These are phyloP conservation scores for Octodonta nipae DNA, from an alignment of 2,888 invertebrate genomes.

Conservation along the genomic window DNA sequence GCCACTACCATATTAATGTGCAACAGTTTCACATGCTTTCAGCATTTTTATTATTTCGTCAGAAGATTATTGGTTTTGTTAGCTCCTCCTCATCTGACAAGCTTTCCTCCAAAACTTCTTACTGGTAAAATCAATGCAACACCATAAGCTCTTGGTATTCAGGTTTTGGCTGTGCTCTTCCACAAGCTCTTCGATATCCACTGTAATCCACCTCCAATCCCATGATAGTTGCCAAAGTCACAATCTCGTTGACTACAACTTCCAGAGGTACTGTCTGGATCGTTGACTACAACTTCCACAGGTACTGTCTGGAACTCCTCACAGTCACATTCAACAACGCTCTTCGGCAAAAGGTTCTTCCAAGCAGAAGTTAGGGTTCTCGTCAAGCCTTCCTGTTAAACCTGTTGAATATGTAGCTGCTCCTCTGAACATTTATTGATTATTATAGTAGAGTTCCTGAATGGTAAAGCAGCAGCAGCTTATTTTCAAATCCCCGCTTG, in stretches of 20 bases:
- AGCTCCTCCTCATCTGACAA: constrained; percentile 2
- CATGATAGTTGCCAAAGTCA: neutral
- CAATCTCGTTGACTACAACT: neutral
- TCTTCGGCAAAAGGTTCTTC: neutral
- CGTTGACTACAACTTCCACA: constrained; percentile 1
- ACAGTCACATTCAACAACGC: constrained; percentile 1
- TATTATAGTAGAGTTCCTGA: neutral
- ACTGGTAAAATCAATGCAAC: neutral
- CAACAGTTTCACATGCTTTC: neutral
- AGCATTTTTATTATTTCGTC: constrained; percentile 1
- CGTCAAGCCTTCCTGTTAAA: constrained; percentile 1
- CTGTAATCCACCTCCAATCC: constrained; percentile 1
- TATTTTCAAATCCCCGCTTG: constrained; percentile 2
- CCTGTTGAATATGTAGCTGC: neutral
- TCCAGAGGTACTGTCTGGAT: neutral
- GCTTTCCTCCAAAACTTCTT: constrained; percentile 1
- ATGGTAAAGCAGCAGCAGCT: constrained; percentile 1
- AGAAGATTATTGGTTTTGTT: neutral
- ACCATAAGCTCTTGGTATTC: neutral
- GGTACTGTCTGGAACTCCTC: constrained; percentile 1
- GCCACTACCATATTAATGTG: too few relatives aligned
- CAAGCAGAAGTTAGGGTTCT: constrained; percentile 2
- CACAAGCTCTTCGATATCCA: neutral
- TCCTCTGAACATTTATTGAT: neutral
- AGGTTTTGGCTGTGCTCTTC: constrained; percentile 1